Conservation (phyloP, 2,113 vertebrate species). For the Dromiciops gliroides region DNA sequence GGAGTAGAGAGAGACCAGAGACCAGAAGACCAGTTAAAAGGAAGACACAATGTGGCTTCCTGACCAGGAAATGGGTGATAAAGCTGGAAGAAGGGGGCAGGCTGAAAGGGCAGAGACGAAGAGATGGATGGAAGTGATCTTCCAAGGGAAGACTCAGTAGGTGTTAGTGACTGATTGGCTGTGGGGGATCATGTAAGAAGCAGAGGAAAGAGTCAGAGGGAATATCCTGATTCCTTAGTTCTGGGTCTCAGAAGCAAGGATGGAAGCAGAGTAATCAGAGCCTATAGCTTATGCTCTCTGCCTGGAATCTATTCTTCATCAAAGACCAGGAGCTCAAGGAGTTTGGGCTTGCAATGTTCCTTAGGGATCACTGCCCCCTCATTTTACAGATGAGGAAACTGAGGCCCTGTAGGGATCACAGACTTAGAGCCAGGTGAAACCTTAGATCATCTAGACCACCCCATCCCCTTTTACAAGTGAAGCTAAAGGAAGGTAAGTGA, state of each 20-base stretch:
- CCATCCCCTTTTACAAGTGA: slow-evolving; percentile 5
- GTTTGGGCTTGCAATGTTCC: neutral
- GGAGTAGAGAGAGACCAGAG: neutral
- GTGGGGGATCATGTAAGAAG: neutral
- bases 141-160: neutral
- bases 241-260: neutral
- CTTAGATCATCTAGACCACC: neutral
- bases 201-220: neutral
- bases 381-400: neutral
- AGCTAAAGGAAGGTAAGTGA: slow-evolving; percentile 35
- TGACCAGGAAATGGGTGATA: neutral
- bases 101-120: neutral
- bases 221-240: neutral
- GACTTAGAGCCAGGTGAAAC: neutral
- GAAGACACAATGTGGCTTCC: neutral
- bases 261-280: neutral
- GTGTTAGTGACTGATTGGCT: neutral
- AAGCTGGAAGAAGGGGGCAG: neutral
- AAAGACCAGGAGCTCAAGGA: slow-evolving; percentile 8
- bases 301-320: neutral
- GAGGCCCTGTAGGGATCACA: neutral
- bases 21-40: neutral
- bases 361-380: neutral
- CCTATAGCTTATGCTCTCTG: neutral
- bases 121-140: neutral